Evolutionary conservation across 2,113 vertebrate species (phyloP).

Genomic region (Coturnix japonica): DNA sequence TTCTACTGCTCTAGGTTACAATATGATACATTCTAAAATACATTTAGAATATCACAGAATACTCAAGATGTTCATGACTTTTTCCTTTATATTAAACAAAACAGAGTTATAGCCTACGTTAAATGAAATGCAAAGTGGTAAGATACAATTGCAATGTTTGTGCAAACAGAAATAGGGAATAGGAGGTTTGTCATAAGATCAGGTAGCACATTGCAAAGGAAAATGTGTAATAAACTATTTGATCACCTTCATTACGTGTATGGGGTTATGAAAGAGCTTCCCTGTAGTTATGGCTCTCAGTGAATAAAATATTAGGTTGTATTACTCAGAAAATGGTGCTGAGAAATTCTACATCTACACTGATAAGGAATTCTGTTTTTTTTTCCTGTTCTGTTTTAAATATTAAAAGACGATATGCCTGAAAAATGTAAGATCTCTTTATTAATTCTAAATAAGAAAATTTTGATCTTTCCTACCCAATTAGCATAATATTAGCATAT

Average conservation of each 20-base stretch:
- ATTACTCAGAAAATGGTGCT: background rate
- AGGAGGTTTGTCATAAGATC: background rate
- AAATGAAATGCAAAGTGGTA: background rate
- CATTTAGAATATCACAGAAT: background rate
- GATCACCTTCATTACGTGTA: background rate
- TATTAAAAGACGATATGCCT: background rate
- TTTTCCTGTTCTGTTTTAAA: background rate
- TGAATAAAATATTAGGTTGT: background rate
- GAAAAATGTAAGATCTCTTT: background rate
- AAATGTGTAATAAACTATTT: background rate
- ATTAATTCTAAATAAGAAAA: background rate
- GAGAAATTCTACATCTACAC: background rate
- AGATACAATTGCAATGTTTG: background rate
- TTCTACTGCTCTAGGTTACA: background rate
- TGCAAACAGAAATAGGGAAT: background rate
- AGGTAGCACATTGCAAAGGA: background rate
- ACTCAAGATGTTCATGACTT: background rate
- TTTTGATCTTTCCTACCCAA: background rate
- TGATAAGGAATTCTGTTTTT: background rate
- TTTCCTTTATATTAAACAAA: background rate
- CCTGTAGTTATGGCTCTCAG: background rate
- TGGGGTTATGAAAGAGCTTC: background rate
- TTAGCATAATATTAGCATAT: background rate
- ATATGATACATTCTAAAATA: background rate
- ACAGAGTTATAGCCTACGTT: background rate